Evolutionary conservation across 2,888 invertebrate species (phyloP).

Genomic region (Thera obeliscata): DNA sequence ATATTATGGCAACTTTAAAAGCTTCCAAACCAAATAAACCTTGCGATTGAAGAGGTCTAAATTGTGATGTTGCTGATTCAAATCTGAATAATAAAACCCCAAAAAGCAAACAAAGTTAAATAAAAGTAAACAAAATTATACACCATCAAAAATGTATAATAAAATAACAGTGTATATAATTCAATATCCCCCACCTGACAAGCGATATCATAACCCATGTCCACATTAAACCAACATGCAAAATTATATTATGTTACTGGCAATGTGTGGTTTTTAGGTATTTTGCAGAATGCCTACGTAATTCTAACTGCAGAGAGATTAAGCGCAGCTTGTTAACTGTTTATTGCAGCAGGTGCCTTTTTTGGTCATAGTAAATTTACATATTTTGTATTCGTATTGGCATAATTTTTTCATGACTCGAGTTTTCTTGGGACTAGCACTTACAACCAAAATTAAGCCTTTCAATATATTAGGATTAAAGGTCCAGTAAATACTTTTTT

Average conservation of each 20-base stretch:
- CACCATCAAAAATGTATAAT: constrained; percentile 27
- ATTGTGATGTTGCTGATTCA: not conserved
- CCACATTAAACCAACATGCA: constrained; percentile 52
- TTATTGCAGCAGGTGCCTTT: too few species aligned
- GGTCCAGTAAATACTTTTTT: too few species aligned
- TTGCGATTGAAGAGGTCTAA: not conserved
- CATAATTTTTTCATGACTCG: too few species aligned
- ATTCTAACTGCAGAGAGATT: not conserved
- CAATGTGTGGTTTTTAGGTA: constrained; percentile 20
- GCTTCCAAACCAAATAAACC: too few species aligned
- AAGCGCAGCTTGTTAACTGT: too few species aligned
- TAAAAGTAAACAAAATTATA: constrained; percentile 22
- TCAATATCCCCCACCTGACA: constrained; percentile 54
- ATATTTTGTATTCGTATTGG: too few species aligned
- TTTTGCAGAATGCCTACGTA: constrained; percentile 9
- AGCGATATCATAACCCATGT: constrained; percentile 59
- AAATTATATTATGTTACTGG: constrained; percentile 33
- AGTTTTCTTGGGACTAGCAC: too few species aligned
- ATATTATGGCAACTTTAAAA: too few species aligned
- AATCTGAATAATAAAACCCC: not conserved
- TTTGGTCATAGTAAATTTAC: too few species aligned
- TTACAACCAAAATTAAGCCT: too few species aligned
- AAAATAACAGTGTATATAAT: constrained; percentile 41
- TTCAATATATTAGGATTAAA: too few species aligned
- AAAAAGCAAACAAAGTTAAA: constrained; percentile 4